Evolutionary conservation across 2,113 vertebrate genomes (phyloP), one percentile per base, ranked within the genome.

Genomic region (Onychostruthus taczanowskii): DNA sequence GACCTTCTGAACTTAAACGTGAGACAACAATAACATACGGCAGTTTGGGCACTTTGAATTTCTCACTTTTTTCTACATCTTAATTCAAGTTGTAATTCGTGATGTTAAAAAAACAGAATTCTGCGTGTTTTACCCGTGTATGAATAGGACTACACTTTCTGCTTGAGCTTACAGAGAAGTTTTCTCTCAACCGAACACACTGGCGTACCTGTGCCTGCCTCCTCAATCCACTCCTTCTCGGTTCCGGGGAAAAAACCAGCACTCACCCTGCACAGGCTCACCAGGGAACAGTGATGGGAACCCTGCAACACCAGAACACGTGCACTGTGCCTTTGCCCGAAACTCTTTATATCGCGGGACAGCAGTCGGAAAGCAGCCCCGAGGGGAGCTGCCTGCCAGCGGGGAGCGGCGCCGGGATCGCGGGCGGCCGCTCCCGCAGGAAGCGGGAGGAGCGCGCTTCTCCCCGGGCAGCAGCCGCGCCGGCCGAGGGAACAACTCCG

Each of bases 1-100:
- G 8, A 62, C 4, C 8, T 8, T 30, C 50, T 69, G 33, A 30
- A 3, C 0, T 1, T 21, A n/a, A 35, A 55, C 2, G 31, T 12
- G 5, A 49, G 37, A 58, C 26, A 37, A 16, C 4, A 39, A 1
- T 2, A 70, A 52, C 20, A 66, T 22, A 11, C 3, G 28, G 31
- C 8, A 31, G 22, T 33, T 37, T 2, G 30, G 7, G 18, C 39
- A 49, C 41, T 80, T 61, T 31, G 12, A 59, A 43, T 72, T 73
- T 31, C 1, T 0, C 10, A 8, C 8, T 63, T 81, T 90, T 62
- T 23, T 55, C 37, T 44, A 15, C 18, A 8, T 18, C 11, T 11
- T 19, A 41, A 22, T 2, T 31, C 43, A 49, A 49, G 22, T 31
- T 39, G 16, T 14, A 41, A 86, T 44, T 39, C 26, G 16, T 19